These are phyloP conservation scores for Dendrocopos noguchii DNA, from an alignment of 2,113 vertebrate species.

Conservation along the genomic window DNA sequence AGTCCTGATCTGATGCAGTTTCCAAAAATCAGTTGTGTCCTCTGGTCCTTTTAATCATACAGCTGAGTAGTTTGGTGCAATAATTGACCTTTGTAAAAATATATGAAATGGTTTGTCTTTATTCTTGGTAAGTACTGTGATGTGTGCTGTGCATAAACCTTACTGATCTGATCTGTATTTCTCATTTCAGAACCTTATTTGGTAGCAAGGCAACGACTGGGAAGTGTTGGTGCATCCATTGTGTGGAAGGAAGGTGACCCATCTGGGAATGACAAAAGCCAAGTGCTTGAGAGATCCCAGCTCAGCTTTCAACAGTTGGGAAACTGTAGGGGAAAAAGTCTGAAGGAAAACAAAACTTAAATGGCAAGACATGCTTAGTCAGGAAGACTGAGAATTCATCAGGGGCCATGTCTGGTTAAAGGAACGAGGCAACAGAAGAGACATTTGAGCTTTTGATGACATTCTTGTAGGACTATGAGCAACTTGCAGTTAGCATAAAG, in stretches of 20 bases:
- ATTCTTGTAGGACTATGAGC: not conserved
- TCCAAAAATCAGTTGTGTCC: not conserved
- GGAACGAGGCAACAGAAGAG: not conserved
- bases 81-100: not conserved
- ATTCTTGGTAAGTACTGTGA: not conserved
- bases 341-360: constrained; percentile 27
- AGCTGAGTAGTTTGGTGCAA: not conserved
- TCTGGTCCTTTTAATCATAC: not conserved
- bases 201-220: not conserved
- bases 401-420: constrained; percentile 3
- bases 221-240: constrained; percentile 2
- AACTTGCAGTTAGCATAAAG: not conserved
- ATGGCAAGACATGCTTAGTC: not conserved
- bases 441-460: not conserved
- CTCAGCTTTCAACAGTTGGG: constrained; percentile 19
- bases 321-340: not conserved
- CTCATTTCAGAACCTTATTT: constrained; percentile 52
- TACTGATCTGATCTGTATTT: constrained; percentile 12
- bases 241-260: constrained; percentile 39
- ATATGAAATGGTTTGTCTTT: not conserved
- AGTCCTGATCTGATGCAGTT: not conserved
- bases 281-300: constrained; percentile 34
- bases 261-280: constrained; percentile 25
- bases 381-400: constrained; percentile 33
- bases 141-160: not conserved